These are phyloP conservation scores for Chrysaora quinquecirrha DNA, from an alignment of 30 jellyfish, hydroid and myxozoan species.

Conservation along the genomic window DNA sequence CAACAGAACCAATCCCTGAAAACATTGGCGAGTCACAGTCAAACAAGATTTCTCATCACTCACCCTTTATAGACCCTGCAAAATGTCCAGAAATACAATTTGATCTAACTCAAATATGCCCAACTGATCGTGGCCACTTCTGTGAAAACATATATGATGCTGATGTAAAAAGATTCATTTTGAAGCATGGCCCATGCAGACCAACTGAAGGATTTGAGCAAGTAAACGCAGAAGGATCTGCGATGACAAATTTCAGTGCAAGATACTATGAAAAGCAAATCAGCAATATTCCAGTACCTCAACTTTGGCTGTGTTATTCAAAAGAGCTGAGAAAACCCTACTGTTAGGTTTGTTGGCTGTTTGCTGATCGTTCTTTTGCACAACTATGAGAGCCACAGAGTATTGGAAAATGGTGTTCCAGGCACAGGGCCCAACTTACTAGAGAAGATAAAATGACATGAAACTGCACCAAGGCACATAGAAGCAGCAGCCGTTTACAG, in stretches of 20 bases:
- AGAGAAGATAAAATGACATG: constrained; percentile 35
- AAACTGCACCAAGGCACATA: no score
- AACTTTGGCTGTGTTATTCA: constrained; percentile 56
- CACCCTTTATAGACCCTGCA: no score
- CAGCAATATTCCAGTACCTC: constrained; percentile 20
- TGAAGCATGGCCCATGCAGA: constrained; percentile 56
- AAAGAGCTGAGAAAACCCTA: constrained; percentile 23
- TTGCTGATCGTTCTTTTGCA: constrained; percentile 64
- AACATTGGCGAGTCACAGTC: not conserved
- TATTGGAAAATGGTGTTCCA: constrained; percentile 25
- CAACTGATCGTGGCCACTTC: constrained; percentile 58
- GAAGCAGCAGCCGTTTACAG: no score
- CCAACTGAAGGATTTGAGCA: constrained; percentile 10
- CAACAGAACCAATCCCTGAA: not conserved
- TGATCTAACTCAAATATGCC: constrained; percentile 18
- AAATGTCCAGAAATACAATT: not conserved
- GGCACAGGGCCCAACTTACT: not conserved
- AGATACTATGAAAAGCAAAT: not conserved
- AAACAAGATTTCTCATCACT: not conserved
- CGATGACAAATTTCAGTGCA: constrained; percentile 11
- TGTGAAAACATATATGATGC: not conserved
- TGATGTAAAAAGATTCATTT: not conserved
- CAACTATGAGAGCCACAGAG: no score
- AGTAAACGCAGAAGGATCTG: not conserved
- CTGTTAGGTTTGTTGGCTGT: constrained; percentile 58